Evolutionary conservation across 2,888 invertebrate genomes (phyloP), one percentile per base, ranked within the genome.

Genomic region (Drosophila diplacantha): DNA sequence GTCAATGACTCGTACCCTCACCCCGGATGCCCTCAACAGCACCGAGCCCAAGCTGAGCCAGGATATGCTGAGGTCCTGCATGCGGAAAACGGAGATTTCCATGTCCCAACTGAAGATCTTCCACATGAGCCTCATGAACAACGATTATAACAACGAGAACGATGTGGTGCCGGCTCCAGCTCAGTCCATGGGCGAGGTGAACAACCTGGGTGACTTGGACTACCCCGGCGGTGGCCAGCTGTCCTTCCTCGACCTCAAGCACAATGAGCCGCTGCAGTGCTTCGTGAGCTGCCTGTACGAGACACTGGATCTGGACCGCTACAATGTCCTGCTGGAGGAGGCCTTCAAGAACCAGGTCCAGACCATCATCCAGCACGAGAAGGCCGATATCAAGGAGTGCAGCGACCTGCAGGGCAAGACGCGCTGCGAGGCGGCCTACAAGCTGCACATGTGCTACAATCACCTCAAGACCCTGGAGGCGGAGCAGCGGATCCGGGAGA

Each of bases 251-350:
- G 74, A 83, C 18, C 41, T 71, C 2, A 73, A 75, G 24, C 72
- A 55, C 0, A 82, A 83, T 35, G 82, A 85, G 35, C 80, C 86
- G 0, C 56, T 85, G 7, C 82, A 85, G 29, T 85, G 85, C 44
- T 85, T 86, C 51, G 81, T 79, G 8, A 82, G 85, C 34, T 85
- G 85, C 35, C 55, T 85, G 2, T 87, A 85, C 43, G 82, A 85
- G 16, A 72, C 72, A 0, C 57, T 87, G 55, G 86, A 85, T 2
- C 44, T 87, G 5, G 65, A 80, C 6, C 69, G 73, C 41, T 73
- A 82, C 43, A 85, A 82, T 18, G 65, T 82, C 26, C 62, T 84
- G 59, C 50, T 83, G 43, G 81, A 83, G 52, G 77, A 86, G 24
- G 71, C 79, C 1, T 78, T 79, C 11, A 73, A 58, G 12, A 69